Evolutionary conservation across 2,113 vertebrate genomes (phyloP), one percentile per base, ranked within the genome.

Genomic region (Diglossa brunneiventris): DNA sequence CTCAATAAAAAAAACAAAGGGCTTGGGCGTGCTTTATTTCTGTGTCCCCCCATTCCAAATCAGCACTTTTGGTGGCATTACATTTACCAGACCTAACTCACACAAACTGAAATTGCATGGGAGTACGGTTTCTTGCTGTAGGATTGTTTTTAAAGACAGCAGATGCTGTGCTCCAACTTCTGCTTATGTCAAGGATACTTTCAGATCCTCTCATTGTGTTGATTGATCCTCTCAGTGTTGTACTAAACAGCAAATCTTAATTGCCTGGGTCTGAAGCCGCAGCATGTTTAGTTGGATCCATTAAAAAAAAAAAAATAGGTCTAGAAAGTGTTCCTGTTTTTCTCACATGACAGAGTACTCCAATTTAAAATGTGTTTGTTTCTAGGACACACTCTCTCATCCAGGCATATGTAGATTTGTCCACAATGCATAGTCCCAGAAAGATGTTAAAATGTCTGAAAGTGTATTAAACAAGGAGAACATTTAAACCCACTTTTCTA

Each of bases 1-100:
- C 26, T 84, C 0, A 0, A 28, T 0, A 9, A 62, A 62, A 93
- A n/a, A 17, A 9, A 17, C 19, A 30, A 61, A 91, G 11, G 11
- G 15, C 9, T 17, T 56, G 22, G 10, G 1, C 0, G 0, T 31
- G 19, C 41, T 81, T 76, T 39, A 47, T 6, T 27, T 24, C 23
- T 76, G 44, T 52, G 11, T 55, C 79, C 12, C 3, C 13, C 10
- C n/a, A 68, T 27, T 18, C 19, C 10, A 56, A 90, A 53, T 31
- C 11, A 79, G 19, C 28, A 35, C 23, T 83, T 84, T 20, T 49
- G 41, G 31, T 72, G 62, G 20, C 0, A 4, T 61, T 84, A 44
- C 35, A 66, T 61, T 33, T 73, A 84, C 26, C 31, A 75, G 30
- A 53, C 9, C 12, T 55, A 52, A 44, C 13, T 82, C 24, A 53